Conservation (phyloP, 1,140 invertebrate genomes). For the Medauroidea extradentata region DNA sequence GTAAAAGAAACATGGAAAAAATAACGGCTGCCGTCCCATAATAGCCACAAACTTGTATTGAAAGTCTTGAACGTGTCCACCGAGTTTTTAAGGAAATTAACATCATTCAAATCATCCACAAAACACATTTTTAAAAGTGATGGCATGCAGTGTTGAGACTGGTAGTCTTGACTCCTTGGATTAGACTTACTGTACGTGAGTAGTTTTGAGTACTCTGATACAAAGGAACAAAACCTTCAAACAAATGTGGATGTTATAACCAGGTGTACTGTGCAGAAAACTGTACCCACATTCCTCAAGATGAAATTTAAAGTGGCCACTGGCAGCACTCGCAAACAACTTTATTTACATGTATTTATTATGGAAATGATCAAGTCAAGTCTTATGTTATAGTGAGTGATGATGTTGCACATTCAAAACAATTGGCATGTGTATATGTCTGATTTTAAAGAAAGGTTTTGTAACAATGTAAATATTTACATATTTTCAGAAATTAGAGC, state of each 20-base stretch:
- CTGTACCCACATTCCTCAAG: slow-evolving; percentile 19
- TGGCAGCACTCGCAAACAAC: slow-evolving; percentile 16
- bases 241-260: background rate
- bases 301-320: slow-evolving; percentile 21
- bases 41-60: no score
- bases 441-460: background rate
- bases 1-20: no score
- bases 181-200: no score
- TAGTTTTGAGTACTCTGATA: background rate
- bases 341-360: slow-evolving; percentile 6
- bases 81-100: no score
- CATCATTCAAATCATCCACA: no score
- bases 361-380: background rate
- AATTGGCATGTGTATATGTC: background rate
- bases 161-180: no score
- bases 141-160: no score
- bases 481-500: slow-evolving; percentile 2
- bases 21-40: no score
- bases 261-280: slow-evolving; percentile 27
- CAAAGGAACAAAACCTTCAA: background rate
- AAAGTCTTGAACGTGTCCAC: no score
- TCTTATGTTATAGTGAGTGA: slow-evolving; percentile 7
- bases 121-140: no score
- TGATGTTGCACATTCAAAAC: slow-evolving; percentile 5
- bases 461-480: background rate